Conservation (phyloP, 2,888 invertebrate genomes). For the Drosophila buzzatii region DNA sequence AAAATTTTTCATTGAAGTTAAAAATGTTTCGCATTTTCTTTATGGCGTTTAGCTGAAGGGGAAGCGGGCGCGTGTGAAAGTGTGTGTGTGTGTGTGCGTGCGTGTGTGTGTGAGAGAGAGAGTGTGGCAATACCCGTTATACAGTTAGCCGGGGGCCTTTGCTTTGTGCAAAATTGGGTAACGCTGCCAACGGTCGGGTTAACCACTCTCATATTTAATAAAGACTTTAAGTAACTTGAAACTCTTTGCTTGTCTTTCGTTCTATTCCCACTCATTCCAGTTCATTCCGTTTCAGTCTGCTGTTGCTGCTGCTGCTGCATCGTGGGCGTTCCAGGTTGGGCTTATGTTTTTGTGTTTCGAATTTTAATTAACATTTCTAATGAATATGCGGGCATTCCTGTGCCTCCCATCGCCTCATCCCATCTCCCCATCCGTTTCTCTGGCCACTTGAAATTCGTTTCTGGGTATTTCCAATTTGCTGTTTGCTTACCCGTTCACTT, state of each 20-base stretch:
- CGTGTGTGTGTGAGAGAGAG: constrained; percentile 5
- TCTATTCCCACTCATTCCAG: constrained; percentile 28
- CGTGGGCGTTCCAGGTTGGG: constrained; percentile 16
- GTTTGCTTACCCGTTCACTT: constrained; percentile 19
- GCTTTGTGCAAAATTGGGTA: constrained; percentile 21
- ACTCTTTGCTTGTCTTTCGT: constrained; percentile 71
- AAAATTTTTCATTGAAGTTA: constrained; percentile 68
- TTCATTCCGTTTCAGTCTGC: constrained; percentile 19
- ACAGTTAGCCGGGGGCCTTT: constrained; percentile 26
- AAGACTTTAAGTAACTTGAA: constrained; percentile 81
- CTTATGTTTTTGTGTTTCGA: constrained; percentile 65
- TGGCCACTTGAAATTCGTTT: neutral
- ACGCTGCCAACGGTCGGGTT: constrained; percentile 65
- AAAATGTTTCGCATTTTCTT: constrained; percentile 73
- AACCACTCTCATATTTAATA: constrained; percentile 75
- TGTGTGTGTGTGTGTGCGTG: neutral
- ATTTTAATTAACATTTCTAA: constrained; percentile 76
- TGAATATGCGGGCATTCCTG: constrained; percentile 57
- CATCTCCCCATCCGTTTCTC: neutral
- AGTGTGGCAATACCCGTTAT: constrained; percentile 20
- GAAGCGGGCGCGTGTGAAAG: neutral
- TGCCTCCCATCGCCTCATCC: neutral
- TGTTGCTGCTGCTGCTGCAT: neutral
- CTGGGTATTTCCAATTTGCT: constrained; percentile 17
- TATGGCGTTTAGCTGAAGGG: constrained; percentile 24